Evolutionary conservation across 2,797 vertebrate species (phyloP), one percentile per base, ranked within the genome.

Genomic region (Diplodus sargus): DNA sequence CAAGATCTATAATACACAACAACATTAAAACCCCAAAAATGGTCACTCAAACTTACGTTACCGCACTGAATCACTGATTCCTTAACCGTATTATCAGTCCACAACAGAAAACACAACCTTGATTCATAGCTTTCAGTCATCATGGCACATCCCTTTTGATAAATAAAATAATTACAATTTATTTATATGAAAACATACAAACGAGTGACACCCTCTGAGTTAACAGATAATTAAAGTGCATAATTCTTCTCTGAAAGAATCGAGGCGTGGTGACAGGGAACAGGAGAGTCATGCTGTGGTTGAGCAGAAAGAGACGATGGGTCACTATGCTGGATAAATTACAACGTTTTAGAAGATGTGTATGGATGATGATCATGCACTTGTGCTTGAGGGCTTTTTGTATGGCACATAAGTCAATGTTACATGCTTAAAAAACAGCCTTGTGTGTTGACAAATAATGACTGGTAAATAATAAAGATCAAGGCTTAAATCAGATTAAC

Each of bases 171-270:
- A 89, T 81, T 72, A 82, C 68, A 75, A 49, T 64, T 70, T 75
- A 51, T 66, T 68, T 75, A 58, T 67, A 87, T 18, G 18, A 74
- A 87, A 76, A 85, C 48, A 87, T 73, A 79, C 30, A 70, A 86
- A 87, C 64, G 84, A 76, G 25, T 79, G 67, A 84, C 66, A 78
- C 68, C 72, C 56, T 90, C 87, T 86, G 76, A 74, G 85, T 89
- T 79, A 49, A 87, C 74, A 85, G 84, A 72, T 83, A 25, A 76
- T 84, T 94, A 94, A 95, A 95, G 94, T 95, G 94, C 94, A 93
- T 92, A 84, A 78, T 75, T 82, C 17, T 82, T 69, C 17, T 74
- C 76, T 76, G 76, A 39, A 58, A 54, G 54, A 89, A 67, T 20
- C 78, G 64, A 66, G 66, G 79, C 61, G 72, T 85, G 71, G 81